Percentiles rank a stretch among this genome's conserved stretches.
These are phyloP conservation scores for Myocastor coypus DNA, from an alignment of 2,113 vertebrate species.

Conservation along the genomic window DNA sequence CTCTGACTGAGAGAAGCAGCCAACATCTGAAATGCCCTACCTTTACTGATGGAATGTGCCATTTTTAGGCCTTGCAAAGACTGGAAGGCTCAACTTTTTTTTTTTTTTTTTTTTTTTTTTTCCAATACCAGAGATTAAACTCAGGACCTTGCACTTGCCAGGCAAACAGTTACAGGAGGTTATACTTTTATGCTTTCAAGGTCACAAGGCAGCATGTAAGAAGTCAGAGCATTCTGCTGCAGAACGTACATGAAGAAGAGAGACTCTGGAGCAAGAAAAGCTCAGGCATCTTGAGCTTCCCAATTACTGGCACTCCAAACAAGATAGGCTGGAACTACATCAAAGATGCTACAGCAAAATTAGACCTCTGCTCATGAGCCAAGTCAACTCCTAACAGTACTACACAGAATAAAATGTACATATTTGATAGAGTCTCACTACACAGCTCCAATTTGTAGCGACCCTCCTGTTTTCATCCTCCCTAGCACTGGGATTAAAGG, in stretches of 20 bases:
- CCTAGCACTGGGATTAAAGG: too few relatives aligned
- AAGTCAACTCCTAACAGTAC: slow-evolving; percentile 1
- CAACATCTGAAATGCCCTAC: background rate
- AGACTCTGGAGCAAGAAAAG: background rate
- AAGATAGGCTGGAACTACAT: background rate
- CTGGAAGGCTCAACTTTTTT: background rate
- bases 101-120: too few relatives aligned
- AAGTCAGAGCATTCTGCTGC: background rate
- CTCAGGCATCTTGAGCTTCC: background rate
- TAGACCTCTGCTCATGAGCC: background rate
- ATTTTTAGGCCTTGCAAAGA: background rate
- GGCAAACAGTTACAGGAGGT: background rate
- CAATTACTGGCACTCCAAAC: background rate
- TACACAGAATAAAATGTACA: background rate
- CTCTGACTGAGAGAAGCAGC: background rate
- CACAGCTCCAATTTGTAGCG: too few relatives aligned
- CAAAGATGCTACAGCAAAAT: background rate
- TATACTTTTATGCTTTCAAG: background rate
- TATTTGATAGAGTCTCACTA: too few relatives aligned
- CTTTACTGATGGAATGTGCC: background rate
- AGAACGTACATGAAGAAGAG: background rate
- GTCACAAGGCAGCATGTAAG: background rate
- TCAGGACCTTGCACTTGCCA: too few relatives aligned
- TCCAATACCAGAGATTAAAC: too few relatives aligned
- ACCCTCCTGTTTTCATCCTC: too few relatives aligned